Evolutionary conservation across 2,888 invertebrate genomes (phyloP).

Genomic region (Zhuqinia jingwanae): DNA sequence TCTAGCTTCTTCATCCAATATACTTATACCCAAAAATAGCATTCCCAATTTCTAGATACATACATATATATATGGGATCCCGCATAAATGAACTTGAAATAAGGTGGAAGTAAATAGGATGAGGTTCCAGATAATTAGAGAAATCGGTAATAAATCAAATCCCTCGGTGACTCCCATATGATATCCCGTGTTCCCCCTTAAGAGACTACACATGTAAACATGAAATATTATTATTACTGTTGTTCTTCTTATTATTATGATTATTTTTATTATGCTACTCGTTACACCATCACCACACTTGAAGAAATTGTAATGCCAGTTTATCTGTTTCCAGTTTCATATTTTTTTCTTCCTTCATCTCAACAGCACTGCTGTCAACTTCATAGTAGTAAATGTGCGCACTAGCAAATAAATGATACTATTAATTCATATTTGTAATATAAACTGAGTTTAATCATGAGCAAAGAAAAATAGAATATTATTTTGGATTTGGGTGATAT

Average conservation of each 20-base stretch:
- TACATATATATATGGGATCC: background rate
- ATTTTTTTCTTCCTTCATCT: conserved; percentile 49
- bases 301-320: too few relatives aligned
- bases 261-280: conserved; percentile 6
- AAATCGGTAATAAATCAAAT: conserved; percentile 79
- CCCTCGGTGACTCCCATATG: conserved; percentile 77
- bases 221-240: conserved; percentile 30
- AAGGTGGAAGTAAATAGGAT: conserved; percentile 76
- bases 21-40: too few relatives aligned
- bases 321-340: too few relatives aligned
- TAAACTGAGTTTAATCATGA: too few relatives aligned
- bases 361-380: conserved; percentile 63
- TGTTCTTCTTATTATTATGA: background rate
- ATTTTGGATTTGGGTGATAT: too few relatives aligned
- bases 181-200: conserved; percentile 70
- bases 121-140: conserved; percentile 79
- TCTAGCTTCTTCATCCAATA: conserved; percentile 34
- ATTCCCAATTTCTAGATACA: too few relatives aligned
- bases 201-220: conserved; percentile 64
- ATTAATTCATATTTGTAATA: too few relatives aligned
- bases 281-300: background rate
- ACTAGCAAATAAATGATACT: too few relatives aligned
- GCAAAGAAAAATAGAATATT: too few relatives aligned
- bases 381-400: conserved; percentile 57
- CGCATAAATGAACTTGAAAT: conserved; percentile 56